Evolutionary conservation across 2,113 vertebrate genomes (phyloP), one percentile per base, ranked within the genome.

Genomic region (Gracilinanus agilis): DNA sequence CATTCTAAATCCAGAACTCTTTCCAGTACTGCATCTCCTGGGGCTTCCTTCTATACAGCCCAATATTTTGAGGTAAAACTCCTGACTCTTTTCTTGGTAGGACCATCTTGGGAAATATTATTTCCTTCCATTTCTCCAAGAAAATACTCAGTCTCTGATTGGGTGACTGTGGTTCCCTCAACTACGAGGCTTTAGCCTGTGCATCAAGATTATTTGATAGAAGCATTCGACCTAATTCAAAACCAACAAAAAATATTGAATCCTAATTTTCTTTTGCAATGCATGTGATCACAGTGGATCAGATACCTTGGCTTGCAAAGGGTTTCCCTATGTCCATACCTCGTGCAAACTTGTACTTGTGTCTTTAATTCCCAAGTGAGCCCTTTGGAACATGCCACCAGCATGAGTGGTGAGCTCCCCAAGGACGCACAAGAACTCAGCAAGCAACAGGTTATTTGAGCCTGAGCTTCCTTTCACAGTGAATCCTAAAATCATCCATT

Each of bases 91-190:
- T 40, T 54, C 58, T 95, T 54, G 56, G 88, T 5, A 9, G 23
- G 34, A 54, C 49, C 8, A 54, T 1, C 34, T 9, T 10, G 44
- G 29, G 49, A 44, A 11, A 55, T 40, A 61, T 49, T 54, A 25
- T 92, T 55, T 55, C 6, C 53, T 91, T 93, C 89, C 44, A 34
- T 94, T 90, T 92, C 10, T 88, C 58, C 44, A 95, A 53, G 54
- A 89, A 75, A 55, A 27, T 44, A 25, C 54, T 61, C 27, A 67
- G 16, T 19, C 5, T 75, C 67, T 75, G 67, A 75, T 40, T 8
- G n/a, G 54, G 6, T 93, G 55, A 11, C 56, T 27, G 1, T 19
- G 75, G 54, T 29, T 55, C 89, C 16, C n/a, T 44, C 23, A 53
- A 88, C 24, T 34, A 88, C 89, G 13, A 3, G 34, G 16, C 83